phyloP scores from a whole-genome alignment of 2,797 vertebrate species.

The Lindbergichthys nudifrons region DNA sequence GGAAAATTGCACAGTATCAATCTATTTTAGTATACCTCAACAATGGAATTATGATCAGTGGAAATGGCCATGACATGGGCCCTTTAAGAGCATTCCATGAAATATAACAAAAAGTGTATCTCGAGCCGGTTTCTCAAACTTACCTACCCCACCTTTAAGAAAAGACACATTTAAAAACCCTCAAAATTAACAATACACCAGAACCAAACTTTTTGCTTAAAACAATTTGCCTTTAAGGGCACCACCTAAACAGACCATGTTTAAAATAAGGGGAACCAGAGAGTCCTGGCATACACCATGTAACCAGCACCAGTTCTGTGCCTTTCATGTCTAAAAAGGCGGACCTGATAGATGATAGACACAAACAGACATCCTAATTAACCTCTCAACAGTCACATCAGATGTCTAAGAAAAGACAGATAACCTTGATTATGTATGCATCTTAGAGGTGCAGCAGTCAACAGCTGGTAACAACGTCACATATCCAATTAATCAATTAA shows the following conservation, averaged over 20 bases:
- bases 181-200: background rate
- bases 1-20: too few species aligned
- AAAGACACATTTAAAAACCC: background rate
- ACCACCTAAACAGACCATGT: background rate
- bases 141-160: too few species aligned
- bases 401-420: slow-evolving; percentile 7
- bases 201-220: background rate
- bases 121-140: too few species aligned
- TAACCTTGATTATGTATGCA: slow-evolving; percentile 21
- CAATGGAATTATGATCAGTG: too few species aligned
- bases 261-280: background rate
- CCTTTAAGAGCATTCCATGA: too few species aligned
- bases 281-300: background rate
- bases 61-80: too few species aligned
- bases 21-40: too few species aligned
- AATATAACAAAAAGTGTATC: too few species aligned
- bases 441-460: slow-evolving; percentile 22
- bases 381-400: slow-evolving; percentile 25
- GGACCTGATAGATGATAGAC: background rate
- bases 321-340: background rate
- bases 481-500: slow-evolving; percentile 46
- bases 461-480: slow-evolving; percentile 37
- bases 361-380: slow-evolving; percentile 24
- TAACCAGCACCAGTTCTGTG: background rate
- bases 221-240: background rate